Evolutionary conservation across 2,797 vertebrate species (phyloP).

Genomic region (Oreochromis mossambicus): DNA sequence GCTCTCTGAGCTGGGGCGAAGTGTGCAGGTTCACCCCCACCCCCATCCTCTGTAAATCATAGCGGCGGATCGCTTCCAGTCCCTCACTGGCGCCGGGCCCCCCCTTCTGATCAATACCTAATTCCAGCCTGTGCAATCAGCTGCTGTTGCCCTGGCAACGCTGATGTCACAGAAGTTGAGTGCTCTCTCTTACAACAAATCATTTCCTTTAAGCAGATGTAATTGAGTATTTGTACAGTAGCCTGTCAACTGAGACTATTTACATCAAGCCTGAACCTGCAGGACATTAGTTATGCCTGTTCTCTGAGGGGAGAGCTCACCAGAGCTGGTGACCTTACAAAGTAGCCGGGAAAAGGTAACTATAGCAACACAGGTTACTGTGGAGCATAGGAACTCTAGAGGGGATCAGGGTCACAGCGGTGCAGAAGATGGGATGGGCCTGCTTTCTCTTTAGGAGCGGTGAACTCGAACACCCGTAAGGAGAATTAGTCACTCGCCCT

Average conservation of each 20-base stretch:
- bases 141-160: constrained; percentile 91
- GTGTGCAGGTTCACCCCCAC: constrained; percentile 77
- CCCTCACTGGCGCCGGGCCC: constrained; percentile 86
- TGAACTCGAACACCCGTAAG: constrained; percentile 21
- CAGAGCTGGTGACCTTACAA: constrained; percentile 83
- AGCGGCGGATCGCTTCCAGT: constrained; percentile 85
- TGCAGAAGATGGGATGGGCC: constrained; percentile 41
- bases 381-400: constrained; percentile 53
- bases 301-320: constrained; percentile 80
- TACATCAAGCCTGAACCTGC: constrained; percentile 87
- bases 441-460: constrained; percentile 27
- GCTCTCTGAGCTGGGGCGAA: constrained; percentile 83
- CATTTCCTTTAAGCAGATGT: constrained; percentile 95
- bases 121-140: constrained; percentile 95
- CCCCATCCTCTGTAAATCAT: constrained; percentile 86
- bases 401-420: constrained; percentile 56
- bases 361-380: constrained; percentile 83
- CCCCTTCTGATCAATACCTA: constrained; percentile 96
- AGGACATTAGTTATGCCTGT: constrained; percentile 89
- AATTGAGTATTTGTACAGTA: constrained; percentile 96
- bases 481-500: constrained; percentile 54
- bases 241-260: constrained; percentile 91
- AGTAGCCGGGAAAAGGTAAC: constrained; percentile 86
- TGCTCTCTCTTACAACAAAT: constrained; percentile 92
- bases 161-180: constrained; percentile 96